These are phyloP conservation scores for Lota lota DNA, from an alignment of 2,113 vertebrate genomes.

Conservation along the genomic window DNA sequence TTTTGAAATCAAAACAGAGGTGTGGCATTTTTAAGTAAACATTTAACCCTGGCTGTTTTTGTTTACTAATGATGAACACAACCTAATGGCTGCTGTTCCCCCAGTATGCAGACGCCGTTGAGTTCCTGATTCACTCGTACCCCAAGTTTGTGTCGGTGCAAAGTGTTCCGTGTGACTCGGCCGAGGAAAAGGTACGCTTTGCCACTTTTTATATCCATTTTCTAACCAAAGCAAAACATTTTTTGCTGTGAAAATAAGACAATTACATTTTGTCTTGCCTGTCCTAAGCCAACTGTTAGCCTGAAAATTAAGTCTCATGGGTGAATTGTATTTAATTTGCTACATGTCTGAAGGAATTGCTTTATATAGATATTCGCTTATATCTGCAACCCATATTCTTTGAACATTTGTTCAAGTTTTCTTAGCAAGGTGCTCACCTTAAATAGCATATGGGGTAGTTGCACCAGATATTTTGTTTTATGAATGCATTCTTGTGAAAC, in stretches of 20 bases:
- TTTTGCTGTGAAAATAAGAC: background rate
- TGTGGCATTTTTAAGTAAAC: slow-evolving; percentile 22
- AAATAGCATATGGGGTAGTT: background rate
- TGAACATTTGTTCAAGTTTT: background rate
- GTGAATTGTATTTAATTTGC: too few relatives aligned
- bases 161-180: slow-evolving; percentile 79
- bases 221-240: background rate
- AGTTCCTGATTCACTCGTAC: slow-evolving; percentile 89
- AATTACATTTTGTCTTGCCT: background rate
- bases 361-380: too few relatives aligned
- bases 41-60: background rate
- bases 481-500: background rate
- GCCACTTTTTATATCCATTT: background rate
- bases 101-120: slow-evolving; percentile 82
- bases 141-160: slow-evolving; percentile 80
- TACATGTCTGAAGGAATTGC: too few relatives aligned
- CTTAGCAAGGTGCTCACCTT: background rate
- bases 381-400: too few relatives aligned
- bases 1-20: slow-evolving; percentile 84
- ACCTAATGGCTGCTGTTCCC: slow-evolving; percentile 8
- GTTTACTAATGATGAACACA: background rate
- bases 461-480: background rate
- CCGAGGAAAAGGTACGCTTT: slow-evolving; percentile 77
- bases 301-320: too few relatives aligned
- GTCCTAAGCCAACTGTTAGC: too few relatives aligned